A percentile compares a stretch with the other conserved stretches of the same genome.
phyloP scores from a whole-genome alignment of 2,888 invertebrate genomes.

The Muscina levida region DNA sequence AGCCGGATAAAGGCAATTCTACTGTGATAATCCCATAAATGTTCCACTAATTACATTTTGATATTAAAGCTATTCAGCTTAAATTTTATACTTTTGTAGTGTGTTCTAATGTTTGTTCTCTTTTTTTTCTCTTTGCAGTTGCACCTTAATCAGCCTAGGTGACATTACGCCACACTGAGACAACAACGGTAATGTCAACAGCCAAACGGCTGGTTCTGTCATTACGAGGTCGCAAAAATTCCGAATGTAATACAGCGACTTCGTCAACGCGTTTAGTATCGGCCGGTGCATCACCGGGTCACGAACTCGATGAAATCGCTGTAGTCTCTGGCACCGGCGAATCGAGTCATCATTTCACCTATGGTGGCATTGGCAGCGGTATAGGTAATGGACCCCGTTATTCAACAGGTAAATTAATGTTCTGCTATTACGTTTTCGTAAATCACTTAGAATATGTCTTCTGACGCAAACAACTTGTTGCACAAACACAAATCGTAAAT shows the following conservation, averaged over 20 bases:
- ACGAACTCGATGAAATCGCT: conserved; percentile 86
- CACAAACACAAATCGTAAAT: too few species aligned
- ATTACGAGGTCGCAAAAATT: conserved; percentile 83
- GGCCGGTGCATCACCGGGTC: conserved; percentile 79
- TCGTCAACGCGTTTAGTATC: conserved; percentile 81
- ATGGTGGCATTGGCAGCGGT: conserved; percentile 74
- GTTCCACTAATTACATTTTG: too few species aligned
- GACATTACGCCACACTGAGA: too few species aligned
- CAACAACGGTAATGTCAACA: conserved; percentile 82
- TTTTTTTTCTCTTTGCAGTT: too few species aligned
- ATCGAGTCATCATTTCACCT: conserved; percentile 78
- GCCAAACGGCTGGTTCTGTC: conserved; percentile 84
- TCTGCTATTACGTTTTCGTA: neutral
- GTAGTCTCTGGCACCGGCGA: conserved; percentile 84
- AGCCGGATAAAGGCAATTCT: too few species aligned
- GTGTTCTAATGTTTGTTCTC: too few species aligned
- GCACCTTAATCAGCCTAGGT: too few species aligned
- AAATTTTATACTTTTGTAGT: too few species aligned
- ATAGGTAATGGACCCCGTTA: conserved; percentile 76
- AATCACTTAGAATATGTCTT: neutral
- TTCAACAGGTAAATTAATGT: conserved; percentile 75
- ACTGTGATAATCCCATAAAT: too few species aligned
- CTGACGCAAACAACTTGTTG: neutral
- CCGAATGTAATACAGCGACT: conserved; percentile 81
- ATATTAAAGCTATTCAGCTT: too few species aligned